phyloP scores from a whole-genome alignment of 2,888 invertebrate genomes.

The Philereme vetulata region DNA sequence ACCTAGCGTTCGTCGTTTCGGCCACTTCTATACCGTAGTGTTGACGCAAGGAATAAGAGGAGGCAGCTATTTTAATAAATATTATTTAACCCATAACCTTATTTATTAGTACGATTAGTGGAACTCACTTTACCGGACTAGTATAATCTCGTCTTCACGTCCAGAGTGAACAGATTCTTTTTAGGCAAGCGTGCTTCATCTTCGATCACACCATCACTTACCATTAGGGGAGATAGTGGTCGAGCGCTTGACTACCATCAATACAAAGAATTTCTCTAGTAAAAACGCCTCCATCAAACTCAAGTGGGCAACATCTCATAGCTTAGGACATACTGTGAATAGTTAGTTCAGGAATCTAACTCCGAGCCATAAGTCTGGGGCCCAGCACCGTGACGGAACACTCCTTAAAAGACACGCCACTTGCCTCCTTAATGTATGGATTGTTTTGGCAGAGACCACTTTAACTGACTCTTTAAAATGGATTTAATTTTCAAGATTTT shows the following conservation, averaged over 20 bases:
- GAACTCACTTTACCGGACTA: too few species aligned
- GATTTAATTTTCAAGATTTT: too few species aligned
- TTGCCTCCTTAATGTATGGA: slow-evolving; percentile 67
- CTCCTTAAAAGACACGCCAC: slow-evolving; percentile 62
- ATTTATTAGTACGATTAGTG: too few species aligned
- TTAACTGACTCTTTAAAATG: slow-evolving; percentile 11
- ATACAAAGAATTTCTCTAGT: too few species aligned
- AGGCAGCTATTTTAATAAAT: neutral
- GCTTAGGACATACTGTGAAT: slow-evolving; percentile 16
- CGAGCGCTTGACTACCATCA: too few species aligned
- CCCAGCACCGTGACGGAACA: slow-evolving; percentile 60
- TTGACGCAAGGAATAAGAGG: neutral
- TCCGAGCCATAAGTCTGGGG: slow-evolving; percentile 61
- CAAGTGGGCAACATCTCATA: slow-evolving; percentile 3
- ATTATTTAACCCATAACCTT: too few species aligned
- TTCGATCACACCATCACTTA: too few species aligned
- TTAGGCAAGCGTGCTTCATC: too few species aligned
- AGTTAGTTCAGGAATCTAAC: slow-evolving; percentile 59
- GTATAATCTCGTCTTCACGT: too few species aligned
- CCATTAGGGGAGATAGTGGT: too few species aligned
- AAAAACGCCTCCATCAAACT: too few species aligned
- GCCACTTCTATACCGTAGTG: slow-evolving; percentile 11
- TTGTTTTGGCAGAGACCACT: slow-evolving; percentile 51
- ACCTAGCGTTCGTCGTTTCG: slow-evolving; percentile 21
- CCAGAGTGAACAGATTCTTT: too few species aligned